Evolutionary conservation across 2,888 invertebrate genomes (phyloP).

Genomic region (Lithophane socia): DNA sequence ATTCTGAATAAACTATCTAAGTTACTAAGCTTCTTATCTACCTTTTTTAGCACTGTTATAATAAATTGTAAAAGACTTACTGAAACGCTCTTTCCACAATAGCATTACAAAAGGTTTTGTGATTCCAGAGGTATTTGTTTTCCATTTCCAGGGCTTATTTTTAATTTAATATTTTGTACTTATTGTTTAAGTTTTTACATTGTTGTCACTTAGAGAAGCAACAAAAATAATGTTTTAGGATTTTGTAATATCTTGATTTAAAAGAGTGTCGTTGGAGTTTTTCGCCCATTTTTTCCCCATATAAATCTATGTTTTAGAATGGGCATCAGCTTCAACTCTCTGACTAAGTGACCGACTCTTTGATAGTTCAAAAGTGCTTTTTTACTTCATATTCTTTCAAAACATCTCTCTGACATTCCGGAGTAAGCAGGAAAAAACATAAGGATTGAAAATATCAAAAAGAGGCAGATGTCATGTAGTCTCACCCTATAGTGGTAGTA

Average conservation of each 20-base stretch:
- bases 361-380: no score
- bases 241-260: no score
- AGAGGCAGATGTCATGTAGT: background rate
- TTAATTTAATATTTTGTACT: no score
- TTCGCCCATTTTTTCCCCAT: no score
- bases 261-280: no score
- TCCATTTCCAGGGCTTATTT: no score
- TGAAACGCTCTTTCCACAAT: background rate
- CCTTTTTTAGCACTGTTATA: background rate
- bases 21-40: background rate
- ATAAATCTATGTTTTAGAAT: no score
- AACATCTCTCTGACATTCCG: background rate
- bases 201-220: background rate
- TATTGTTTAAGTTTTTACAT: background rate
- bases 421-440: background rate
- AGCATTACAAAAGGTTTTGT: background rate
- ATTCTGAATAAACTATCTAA: background rate
- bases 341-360: no score
- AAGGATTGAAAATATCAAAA: background rate
- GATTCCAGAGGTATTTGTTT: no score
- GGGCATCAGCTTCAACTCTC: no score
- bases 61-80: background rate
- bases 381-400: background rate
- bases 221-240: background rate
- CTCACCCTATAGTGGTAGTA: background rate